Base-by-base conservation (phyloP, 30 jellyfish, hydroid and myxozoan genomes). In the Chironex yamaguchii region DNA sequence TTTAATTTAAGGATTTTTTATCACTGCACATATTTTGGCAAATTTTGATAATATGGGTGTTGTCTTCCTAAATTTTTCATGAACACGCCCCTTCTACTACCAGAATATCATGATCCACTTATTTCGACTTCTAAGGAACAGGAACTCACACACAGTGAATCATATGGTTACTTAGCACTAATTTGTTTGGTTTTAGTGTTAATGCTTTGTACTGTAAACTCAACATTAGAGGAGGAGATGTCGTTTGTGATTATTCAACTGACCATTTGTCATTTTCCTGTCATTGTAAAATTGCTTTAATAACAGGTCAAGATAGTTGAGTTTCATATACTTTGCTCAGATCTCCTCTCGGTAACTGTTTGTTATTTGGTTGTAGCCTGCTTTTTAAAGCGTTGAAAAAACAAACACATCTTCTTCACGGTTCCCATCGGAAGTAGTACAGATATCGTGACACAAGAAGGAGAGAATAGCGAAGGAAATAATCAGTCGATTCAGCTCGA, bases 141-240 rank as follows among this genome's bases (percentile, higher is more conserved):
- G 9, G 72, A 54, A 54, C 72, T 54, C 72, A 21, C 72, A 54
- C 72, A 54, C 72, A 54, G 72, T 54, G 72, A 54, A 54, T 54
- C 72, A 54, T 54, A 64, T 64, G 78, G 78, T 64, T 64, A 64
- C 78, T 64, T 64, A 12, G 78, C 78, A n/a, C 78, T 25, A 64
- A 64, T 26, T 64, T 64, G 78, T 25, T 64, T 25, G 4, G 78
- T 64, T 12, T 28, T 64, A 64, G 62, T 64, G 78, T 64, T 64
- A 64, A 64, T 64, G 78, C 78, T 64, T 64, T 52, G 78, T 64
- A 64, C 28, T 64, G 78, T 4, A 64, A 52, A 64, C 78, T 64
- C 63, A 64, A 64, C 78, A 64, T 64, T 64, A 64, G 78, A 64
- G 63, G 78, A 54, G 4, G 72, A 9, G 78, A 26, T 52, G 78